Base-by-base conservation (phyloP, 2,888 invertebrate genomes). In the Anoplius nigerrimus region DNA sequence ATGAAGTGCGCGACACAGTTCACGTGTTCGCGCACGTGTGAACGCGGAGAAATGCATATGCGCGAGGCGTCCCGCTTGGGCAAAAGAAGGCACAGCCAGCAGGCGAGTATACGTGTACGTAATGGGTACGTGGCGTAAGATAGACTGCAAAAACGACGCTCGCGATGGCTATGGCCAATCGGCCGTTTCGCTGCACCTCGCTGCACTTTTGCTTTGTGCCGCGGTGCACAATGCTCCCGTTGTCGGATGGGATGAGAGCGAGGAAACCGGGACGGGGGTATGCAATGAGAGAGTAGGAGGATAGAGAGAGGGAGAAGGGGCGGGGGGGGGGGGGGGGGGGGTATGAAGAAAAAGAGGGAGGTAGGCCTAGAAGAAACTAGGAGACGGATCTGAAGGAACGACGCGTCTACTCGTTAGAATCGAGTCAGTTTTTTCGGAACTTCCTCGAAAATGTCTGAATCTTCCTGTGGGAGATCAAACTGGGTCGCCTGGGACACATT, bases 201-300 rank as follows among this genome's bases (percentile, higher is more conserved):
- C 72, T 82, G 83, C 80, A 77, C 82, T 79, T 82, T 82, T 75
- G 66, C 84, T 82, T 80, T 81, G 79, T 76, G 66, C 72, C 72
- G 69, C 21, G 59, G 8, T 62, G 64, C 66, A 66, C 65, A 56
- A 67, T 66, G 67, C 69, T 72, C 69, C 46, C 62, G 70, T 64
- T 69, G 63, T 66, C 66, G 66, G 15, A 52, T n/a, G 59, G 67
- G 42, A 46, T 46, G 57, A 45, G 45, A 43, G n/a, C n/a, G 43
- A 53, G 53, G n/a, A 34, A 34, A 34, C 4, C 34, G 11, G 34
- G 34, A 34, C 34, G 34, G 34, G 6, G 34, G 42, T 8, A 13
- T 8, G 13, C 6, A 42, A 13, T 8, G 13, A 42, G n/a, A 22
- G 1, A 27, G 11, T 3, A 4, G n/a, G 11, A 27, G 16, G 0